A percentile compares a stretch with the other conserved stretches of the same genome.
phyloP scores from a whole-genome alignment of 2,113 vertebrate genomes.

The Spheniscus mendiculus region DNA sequence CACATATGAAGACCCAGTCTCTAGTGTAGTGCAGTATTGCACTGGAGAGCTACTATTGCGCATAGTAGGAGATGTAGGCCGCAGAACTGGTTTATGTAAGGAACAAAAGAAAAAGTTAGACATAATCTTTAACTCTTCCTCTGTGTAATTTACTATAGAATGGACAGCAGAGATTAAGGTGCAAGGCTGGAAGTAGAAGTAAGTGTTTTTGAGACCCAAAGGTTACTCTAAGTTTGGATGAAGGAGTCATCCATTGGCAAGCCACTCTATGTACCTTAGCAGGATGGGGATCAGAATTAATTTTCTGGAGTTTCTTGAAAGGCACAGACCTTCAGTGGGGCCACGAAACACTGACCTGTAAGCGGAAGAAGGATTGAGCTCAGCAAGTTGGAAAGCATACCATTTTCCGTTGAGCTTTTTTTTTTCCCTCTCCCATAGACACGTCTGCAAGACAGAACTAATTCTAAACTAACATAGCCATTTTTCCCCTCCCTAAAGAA shows the following conservation, averaged over 20 bases:
- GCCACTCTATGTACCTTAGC: not conserved
- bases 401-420: not conserved
- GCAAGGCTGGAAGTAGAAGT: not conserved
- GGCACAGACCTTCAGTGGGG: not conserved
- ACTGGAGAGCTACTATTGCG: not conserved
- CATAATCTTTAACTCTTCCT: not conserved
- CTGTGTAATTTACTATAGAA: not conserved
- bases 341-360: not conserved
- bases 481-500: not conserved
- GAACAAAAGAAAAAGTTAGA: not conserved
- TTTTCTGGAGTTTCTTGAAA: not conserved
- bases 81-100: not conserved
- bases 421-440: not conserved
- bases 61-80: not conserved
- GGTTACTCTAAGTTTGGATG: not conserved
- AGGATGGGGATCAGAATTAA: not conserved
- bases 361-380: not conserved
- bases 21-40: not conserved
- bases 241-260: not conserved
- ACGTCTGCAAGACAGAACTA: not conserved
- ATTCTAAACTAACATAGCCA: not conserved
- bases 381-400: not conserved
- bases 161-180: not conserved
- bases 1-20: not conserved
- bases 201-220: not conserved